Evolutionary conservation across 2,797 vertebrate genomes (phyloP).

Genomic region (Dicrostonyx torquatus): DNA sequence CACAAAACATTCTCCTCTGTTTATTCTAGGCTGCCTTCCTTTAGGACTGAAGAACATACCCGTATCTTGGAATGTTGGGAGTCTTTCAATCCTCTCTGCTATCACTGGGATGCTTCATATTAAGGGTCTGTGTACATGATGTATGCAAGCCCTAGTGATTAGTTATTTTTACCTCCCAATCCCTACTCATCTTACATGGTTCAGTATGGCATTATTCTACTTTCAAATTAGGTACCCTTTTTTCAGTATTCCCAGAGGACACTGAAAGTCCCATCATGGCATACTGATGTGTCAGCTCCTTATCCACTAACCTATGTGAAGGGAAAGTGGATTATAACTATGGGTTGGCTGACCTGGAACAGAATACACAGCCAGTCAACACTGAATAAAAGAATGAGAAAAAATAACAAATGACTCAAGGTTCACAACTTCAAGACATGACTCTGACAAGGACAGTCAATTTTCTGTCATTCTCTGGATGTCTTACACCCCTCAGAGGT

Average conservation of each 20-base stretch:
- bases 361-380: not conserved
- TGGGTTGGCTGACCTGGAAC: not conserved
- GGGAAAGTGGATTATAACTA: rapidly evolving
- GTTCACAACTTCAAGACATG: not conserved
- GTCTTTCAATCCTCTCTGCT: not conserved
- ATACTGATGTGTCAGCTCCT: too few relatives aligned
- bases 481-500: not conserved
- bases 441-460: not conserved
- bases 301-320: not conserved
- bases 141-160: rapidly evolving
- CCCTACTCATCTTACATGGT: not conserved
- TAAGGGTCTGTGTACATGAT: rapidly evolving
- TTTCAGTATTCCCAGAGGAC: not conserved
- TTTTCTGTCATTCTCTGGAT: not conserved
- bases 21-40: not conserved
- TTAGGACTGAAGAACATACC: not conserved
- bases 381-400: not conserved
- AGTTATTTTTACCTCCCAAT: not conserved
- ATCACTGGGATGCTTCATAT: rapidly evolving
- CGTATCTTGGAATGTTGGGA: not conserved
- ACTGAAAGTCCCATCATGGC: not conserved
- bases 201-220: too few relatives aligned
- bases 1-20: not conserved
- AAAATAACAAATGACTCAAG: not conserved
- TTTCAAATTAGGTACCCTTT: rapidly evolving